These are phyloP conservation scores for Drosophila aldrichi DNA, from an alignment of 2,888 invertebrate species.

Conservation along the genomic window DNA sequence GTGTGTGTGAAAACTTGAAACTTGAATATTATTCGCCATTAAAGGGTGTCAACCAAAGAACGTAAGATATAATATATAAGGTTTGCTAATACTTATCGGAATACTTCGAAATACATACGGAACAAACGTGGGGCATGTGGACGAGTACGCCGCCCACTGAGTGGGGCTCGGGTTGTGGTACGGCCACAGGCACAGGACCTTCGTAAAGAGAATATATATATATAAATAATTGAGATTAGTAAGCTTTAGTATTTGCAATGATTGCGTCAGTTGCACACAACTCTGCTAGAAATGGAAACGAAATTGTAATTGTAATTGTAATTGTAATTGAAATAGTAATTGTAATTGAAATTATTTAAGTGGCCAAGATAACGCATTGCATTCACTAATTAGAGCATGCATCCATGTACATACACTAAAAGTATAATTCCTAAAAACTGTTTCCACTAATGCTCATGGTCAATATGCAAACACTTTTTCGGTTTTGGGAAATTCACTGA, in stretches of 20 bases:
- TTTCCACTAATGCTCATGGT: conserved; percentile 13
- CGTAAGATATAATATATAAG: conserved; percentile 38
- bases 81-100: conserved; percentile 32
- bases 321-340: conserved; percentile 19
- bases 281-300: conserved; percentile 60
- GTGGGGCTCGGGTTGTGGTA: conserved; percentile 89
- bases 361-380: conserved; percentile 68
- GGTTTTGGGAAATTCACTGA: conserved; percentile 37
- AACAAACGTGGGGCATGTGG: conserved; percentile 96
- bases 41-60: conserved; percentile 61
- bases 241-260: conserved; percentile 12
- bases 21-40: conserved; percentile 48
- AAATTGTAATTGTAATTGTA: conserved; percentile 53
- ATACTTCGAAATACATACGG: conserved; percentile 85
- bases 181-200: conserved; percentile 86
- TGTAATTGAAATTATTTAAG: conserved; percentile 34
- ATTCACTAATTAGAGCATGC: conserved; percentile 76
- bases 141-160: conserved; percentile 94
- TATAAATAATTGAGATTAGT: conserved; percentile 54
- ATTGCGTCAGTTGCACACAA: conserved; percentile 29
- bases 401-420: conserved; percentile 62
- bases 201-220: conserved; percentile 48
- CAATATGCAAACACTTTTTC: conserved; percentile 6
- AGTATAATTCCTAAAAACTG: conserved; percentile 53
- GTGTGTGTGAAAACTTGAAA: conserved; percentile 42